These are phyloP conservation scores for Drosophila crucigera DNA, from an alignment of 2,888 invertebrate genomes.

Conservation along the genomic window DNA sequence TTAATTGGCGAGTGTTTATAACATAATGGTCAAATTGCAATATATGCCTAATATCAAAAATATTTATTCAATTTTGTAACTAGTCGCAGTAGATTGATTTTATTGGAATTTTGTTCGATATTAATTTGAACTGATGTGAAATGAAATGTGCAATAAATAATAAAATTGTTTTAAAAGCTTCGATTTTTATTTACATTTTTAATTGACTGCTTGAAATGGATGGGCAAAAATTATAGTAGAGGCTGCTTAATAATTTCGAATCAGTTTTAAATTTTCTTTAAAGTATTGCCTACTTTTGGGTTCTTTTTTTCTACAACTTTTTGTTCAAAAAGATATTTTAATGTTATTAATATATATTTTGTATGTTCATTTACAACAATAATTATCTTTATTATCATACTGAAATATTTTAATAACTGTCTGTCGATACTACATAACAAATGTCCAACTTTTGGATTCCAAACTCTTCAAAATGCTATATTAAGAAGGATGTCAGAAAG, in stretches of 20 bases:
- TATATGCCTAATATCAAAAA: neutral
- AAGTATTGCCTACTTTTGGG: conserved; percentile 5
- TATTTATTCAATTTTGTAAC: conserved; percentile 4
- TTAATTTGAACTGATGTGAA: neutral
- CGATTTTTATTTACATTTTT: neutral
- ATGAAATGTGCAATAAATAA: neutral
- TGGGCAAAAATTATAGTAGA: neutral
- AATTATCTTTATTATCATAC: neutral
- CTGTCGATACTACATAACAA: neutral
- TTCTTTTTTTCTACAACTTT: too few species aligned
- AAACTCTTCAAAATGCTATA: neutral
- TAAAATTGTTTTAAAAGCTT: neutral
- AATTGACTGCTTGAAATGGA: neutral
- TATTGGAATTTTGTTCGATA: neutral
- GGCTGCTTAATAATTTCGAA: neutral
- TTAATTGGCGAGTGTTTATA: conserved; percentile 17
- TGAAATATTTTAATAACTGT: neutral
- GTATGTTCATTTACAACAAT: neutral
- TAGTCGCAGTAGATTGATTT: neutral
- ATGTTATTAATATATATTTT: neutral
- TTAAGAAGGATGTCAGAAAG: neutral
- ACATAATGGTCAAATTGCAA: conserved; percentile 1
- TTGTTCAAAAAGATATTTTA: neutral
- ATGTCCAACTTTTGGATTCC: neutral
- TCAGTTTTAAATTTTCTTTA: neutral